phyloP scores from a whole-genome alignment of 1,140 invertebrate species.

The Drosophila sproati region DNA sequence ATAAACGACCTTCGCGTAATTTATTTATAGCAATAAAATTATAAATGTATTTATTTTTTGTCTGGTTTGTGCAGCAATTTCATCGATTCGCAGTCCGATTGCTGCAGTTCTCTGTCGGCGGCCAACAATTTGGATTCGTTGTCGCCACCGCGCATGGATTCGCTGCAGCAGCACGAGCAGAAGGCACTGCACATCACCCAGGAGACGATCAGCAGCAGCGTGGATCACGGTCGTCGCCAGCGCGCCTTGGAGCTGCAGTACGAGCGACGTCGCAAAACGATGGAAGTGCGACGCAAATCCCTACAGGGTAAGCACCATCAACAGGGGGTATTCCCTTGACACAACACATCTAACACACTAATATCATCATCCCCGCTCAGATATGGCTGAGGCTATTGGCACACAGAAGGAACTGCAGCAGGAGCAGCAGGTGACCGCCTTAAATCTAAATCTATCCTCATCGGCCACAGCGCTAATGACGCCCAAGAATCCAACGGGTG shows the following conservation, averaged over 20 bases:
- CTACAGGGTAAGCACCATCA: constrained; percentile 65
- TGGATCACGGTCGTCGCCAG: constrained; percentile 79
- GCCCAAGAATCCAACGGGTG: constrained; percentile 46
- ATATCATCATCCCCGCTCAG: constrained; percentile 16
- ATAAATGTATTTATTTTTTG: constrained; percentile 1
- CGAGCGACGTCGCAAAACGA: constrained; percentile 81
- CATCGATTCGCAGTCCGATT: constrained; percentile 94
- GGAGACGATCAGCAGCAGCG: constrained; percentile 77
- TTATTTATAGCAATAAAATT: constrained; percentile 58
- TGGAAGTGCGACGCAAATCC: constrained; percentile 81
- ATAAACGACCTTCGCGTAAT: neutral
- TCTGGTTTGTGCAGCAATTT: constrained; percentile 85
- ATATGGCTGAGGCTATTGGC: constrained; percentile 60
- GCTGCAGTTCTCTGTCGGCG: constrained; percentile 91
- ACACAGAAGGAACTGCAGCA: constrained; percentile 34
- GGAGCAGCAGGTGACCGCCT: constrained; percentile 18
- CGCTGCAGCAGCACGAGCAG: constrained; percentile 74
- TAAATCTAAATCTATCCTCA: constrained; percentile 59
- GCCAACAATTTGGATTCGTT: constrained; percentile 87
- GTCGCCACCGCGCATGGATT: constrained; percentile 85
- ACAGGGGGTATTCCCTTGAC: neutral
- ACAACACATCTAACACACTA: neutral
- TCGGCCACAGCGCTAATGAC: constrained; percentile 75
- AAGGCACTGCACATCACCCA: constrained; percentile 73
- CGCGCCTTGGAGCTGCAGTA: constrained; percentile 79